Evolutionary conservation across 2,888 invertebrate genomes (phyloP), one percentile per base, ranked within the genome.

Genomic region (Geotrupes spiniger): DNA sequence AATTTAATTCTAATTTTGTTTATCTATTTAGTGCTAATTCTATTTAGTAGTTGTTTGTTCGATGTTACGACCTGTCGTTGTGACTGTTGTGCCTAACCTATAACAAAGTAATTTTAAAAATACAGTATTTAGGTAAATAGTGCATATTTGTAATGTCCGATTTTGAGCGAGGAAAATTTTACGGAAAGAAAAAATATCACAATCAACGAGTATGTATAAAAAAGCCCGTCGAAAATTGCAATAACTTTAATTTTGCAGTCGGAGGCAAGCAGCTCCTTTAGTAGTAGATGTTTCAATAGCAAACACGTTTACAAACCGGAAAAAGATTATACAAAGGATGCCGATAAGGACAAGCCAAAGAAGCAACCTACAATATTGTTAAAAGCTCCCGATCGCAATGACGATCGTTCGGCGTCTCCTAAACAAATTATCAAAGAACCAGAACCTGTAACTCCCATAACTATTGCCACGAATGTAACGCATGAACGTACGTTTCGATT

Each of bases 311-410:
- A 59, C 39, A 31, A 69, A 27, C 53, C 76, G 74, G 77, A 77
- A 39, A 58, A 57, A 36, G 47, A 71, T n/a, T 26, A 17, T 36
- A 38, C 46, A 2, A 58, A 56, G 26, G 59, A 59, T 10, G 14
- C 42, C 1, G 52, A 53, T 4, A 50, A 49, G 6, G 9, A 16
- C 8, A 59, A 56, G 47, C 44, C 54, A 10, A 60, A 57, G 46
- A 72, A 72, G 38, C 82, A 79, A 55, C 86, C 86, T 1, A 85
- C 85, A 10, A 83, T 87, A 58, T 79, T 87, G 58, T 69, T 86
- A 12, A 85, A 85, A 71, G 80, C 83, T 1, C 74, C 85, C 52
- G 86, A 86, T 68, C 76, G 78, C 29, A 71, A 72, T 12, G 83
- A 82, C 52, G 78, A 74, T 53, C 72, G 83, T 37, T 77, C 83